Conservation (phyloP, 2,888 invertebrate species). For the Conus canariensis region DNA sequence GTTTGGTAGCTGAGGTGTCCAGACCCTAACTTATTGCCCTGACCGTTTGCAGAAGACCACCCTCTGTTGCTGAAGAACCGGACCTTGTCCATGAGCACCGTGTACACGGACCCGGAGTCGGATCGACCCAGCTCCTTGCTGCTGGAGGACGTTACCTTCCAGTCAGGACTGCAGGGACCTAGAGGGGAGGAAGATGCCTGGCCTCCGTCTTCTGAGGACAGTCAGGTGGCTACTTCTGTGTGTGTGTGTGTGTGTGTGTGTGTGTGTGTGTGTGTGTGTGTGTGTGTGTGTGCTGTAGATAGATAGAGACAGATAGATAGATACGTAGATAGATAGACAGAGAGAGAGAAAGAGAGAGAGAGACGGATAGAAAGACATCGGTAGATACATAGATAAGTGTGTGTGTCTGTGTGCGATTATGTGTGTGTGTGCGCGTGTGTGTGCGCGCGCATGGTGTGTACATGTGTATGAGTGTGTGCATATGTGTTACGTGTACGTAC, state of each 20-base stretch:
- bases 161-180: not conserved
- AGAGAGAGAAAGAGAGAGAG: no score
- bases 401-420: not conserved
- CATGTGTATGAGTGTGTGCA: not conserved
- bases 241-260: not conserved
- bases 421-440: not conserved
- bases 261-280: not conserved
- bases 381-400: no score
- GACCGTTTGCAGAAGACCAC: conserved; percentile 42
- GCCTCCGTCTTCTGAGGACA: not conserved
- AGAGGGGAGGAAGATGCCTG: not conserved
- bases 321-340: no score
- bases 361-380: no score
- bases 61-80: conserved; percentile 39
- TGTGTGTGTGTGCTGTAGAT: conserved; percentile 12
- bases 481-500: not conserved
- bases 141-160: not conserved
- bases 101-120: conserved; percentile 47
- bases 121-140: conserved; percentile 30
- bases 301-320: no score
- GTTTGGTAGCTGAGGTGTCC: no score
- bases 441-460: no score
- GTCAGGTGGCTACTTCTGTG: not conserved
- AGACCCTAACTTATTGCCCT: no score
- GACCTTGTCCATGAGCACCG: conserved; percentile 37